Evolutionary conservation across 2,113 vertebrate species (phyloP).

Genomic region (Tychaedon coryphoeus): DNA sequence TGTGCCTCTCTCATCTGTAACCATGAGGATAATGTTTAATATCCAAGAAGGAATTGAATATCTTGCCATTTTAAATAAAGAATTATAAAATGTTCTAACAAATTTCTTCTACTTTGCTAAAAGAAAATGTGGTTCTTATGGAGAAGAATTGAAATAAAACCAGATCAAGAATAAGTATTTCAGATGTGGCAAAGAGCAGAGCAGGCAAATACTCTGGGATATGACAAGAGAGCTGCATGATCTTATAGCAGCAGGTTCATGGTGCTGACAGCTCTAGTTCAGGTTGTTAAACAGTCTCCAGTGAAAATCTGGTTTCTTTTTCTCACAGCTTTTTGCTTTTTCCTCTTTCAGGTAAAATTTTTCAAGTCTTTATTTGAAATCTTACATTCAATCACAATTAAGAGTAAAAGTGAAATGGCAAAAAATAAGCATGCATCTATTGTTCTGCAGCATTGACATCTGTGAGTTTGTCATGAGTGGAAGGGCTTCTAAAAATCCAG

Average conservation of each 20-base stretch:
- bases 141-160: background rate
- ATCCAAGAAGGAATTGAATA: constrained; percentile 21
- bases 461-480: background rate
- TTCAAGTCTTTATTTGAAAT: background rate
- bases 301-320: background rate
- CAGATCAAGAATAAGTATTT: constrained; percentile 9
- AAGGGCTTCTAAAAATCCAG: background rate
- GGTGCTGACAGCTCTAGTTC: background rate
- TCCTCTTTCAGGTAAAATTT: background rate
- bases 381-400: background rate
- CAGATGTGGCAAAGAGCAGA: background rate
- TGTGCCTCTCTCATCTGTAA: constrained; percentile 11
- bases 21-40: constrained; percentile 34
- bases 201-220: background rate
- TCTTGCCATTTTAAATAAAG: constrained; percentile 41
- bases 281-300: background rate
- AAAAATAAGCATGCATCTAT: background rate
- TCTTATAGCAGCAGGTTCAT: background rate
- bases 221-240: background rate
- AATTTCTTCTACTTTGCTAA: background rate
- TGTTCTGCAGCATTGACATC: background rate
- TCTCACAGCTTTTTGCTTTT: background rate
- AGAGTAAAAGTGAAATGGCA: background rate
- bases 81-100: constrained; percentile 37
- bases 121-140: background rate